These are phyloP conservation scores for Falco columbarius DNA, from an alignment of 2,797 vertebrate species.

Conservation along the genomic window DNA sequence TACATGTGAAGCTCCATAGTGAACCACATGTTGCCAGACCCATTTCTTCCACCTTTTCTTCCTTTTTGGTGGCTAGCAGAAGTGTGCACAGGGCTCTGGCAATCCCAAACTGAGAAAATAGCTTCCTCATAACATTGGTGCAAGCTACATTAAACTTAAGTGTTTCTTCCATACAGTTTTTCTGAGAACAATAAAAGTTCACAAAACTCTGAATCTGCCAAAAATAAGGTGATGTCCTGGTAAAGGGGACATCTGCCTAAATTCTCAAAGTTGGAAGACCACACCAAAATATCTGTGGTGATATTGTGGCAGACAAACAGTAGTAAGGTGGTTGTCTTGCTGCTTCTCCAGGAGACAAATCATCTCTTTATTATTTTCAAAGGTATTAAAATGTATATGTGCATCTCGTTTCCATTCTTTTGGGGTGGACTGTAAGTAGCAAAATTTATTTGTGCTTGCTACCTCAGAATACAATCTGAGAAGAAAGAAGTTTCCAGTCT, in stretches of 20 bases:
- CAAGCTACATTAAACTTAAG: neutral
- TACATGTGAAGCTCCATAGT: neutral
- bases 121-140: neutral
- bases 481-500: conserved; percentile 26
- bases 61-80: neutral
- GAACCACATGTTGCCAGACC: neutral
- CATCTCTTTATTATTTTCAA: neutral
- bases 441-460: neutral
- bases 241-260: neutral
- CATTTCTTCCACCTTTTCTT: neutral
- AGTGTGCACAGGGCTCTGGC: neutral
- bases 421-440: neutral
- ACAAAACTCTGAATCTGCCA: neutral
- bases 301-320: neutral
- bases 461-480: neutral
- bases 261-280: neutral
- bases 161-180: neutral
- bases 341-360: neutral
- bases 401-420: neutral
- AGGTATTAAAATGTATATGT: neutral
- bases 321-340: neutral
- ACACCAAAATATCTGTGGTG: neutral
- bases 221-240: neutral
- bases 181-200: neutral
- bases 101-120: neutral